phyloP scores from a whole-genome alignment of 1,140 invertebrate species.

The Tetramorium parvispinum region DNA sequence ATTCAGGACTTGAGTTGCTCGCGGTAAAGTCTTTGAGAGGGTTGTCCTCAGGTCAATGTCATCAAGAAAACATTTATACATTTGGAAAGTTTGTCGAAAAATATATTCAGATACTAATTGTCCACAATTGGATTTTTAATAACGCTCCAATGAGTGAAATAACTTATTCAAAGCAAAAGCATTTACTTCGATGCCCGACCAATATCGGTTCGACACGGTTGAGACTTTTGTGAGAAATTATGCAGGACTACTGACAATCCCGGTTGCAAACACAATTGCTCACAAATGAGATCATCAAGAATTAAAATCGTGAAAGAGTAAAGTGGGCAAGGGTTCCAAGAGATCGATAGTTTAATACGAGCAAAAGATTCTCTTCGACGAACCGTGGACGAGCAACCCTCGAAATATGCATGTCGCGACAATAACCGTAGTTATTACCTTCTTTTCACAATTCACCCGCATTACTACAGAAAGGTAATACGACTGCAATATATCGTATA shows the following conservation, averaged over 20 bases:
- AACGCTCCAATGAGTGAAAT: not conserved
- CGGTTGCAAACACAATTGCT: not conserved
- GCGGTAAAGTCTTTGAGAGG: too few relatives aligned
- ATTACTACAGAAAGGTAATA: not conserved
- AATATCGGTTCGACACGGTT: not conserved
- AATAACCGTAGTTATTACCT: not conserved
- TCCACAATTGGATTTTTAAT: not conserved
- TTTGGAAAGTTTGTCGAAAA: not conserved
- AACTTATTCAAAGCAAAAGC: conserved; percentile 14
- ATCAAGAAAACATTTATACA: not conserved
- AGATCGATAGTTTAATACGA: conserved; percentile 22
- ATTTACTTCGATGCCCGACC: not conserved
- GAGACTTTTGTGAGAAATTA: not conserved
- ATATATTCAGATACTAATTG: not conserved
- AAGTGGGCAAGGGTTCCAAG: not conserved
- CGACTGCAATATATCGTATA: not conserved
- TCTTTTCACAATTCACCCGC: not conserved
- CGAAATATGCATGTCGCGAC: conserved; percentile 2
- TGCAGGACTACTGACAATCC: not conserved
- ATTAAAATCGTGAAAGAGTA: not conserved
- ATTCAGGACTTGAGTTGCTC: too few relatives aligned
- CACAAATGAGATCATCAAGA: conserved; percentile 31
- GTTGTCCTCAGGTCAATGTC: too few relatives aligned
- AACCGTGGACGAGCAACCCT: not conserved
- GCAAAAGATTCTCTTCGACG: not conserved